Evolutionary conservation across 1,140 invertebrate genomes (phyloP).

Genomic region (Eumaeus atala): DNA sequence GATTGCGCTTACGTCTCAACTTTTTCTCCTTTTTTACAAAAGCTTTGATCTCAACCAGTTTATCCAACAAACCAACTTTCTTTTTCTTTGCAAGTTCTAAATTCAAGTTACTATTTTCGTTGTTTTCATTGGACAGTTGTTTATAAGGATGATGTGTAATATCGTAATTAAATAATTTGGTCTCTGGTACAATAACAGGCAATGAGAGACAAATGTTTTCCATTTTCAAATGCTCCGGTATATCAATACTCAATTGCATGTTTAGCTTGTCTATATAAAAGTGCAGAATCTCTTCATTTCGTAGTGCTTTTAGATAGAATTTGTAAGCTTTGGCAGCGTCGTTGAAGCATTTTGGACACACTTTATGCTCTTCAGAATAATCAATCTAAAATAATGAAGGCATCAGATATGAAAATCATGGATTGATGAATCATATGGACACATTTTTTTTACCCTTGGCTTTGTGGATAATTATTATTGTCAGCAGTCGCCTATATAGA

Average conservation of each 20-base stretch:
- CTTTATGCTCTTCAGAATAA: constrained; percentile 36
- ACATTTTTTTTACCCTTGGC: too few relatives aligned
- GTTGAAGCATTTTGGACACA: constrained; percentile 50
- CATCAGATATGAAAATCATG: too few relatives aligned
- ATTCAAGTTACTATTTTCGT: not conserved
- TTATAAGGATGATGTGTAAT: not conserved
- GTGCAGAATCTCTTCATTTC: constrained; percentile 39
- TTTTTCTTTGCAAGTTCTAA: not conserved
- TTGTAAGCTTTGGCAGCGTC: constrained; percentile 45
- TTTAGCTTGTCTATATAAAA: constrained; percentile 43
- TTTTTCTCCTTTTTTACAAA: constrained; percentile 3
- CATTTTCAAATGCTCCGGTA: constrained; percentile 22
- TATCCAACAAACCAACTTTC: not conserved
- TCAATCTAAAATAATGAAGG: constrained; percentile 38
- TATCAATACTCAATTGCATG: constrained; percentile 31
- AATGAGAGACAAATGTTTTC: constrained; percentile 45
- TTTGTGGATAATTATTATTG: too few relatives aligned
- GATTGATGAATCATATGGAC: too few relatives aligned
- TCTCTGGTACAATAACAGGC: constrained; percentile 25
- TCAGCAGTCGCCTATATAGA: too few relatives aligned
- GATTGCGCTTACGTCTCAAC: constrained; percentile 32
- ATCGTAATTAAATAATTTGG: not conserved
- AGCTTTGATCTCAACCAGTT: constrained; percentile 5
- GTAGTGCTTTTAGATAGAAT: constrained; percentile 41
- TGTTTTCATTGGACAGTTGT: not conserved